Evolutionary conservation across 2,888 invertebrate species (phyloP).

Genomic region (Epinotia ramella): DNA sequence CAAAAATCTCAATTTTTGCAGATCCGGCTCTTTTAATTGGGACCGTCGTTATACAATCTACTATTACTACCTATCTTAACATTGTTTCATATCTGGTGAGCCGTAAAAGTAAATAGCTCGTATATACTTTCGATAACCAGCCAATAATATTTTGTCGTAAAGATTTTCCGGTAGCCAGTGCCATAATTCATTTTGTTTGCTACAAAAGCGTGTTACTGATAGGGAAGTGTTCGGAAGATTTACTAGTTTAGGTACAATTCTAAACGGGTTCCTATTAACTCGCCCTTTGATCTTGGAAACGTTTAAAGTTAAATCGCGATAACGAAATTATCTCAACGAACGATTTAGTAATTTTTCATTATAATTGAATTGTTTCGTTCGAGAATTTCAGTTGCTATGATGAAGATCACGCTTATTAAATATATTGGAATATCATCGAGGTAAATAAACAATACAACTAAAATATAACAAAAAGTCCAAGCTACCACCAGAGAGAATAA

Average conservation of each 20-base stretch:
- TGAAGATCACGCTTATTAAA: not conserved
- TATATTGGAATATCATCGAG: not conserved
- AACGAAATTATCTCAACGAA: conserved; percentile 1
- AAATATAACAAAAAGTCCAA: no score
- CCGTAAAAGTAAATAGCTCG: not conserved
- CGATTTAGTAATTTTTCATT: conserved; percentile 7
- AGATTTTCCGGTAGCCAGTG: conserved; percentile 27
- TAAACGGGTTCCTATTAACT: conserved; percentile 7
- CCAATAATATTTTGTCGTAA: conserved; percentile 30
- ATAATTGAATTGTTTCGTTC: not conserved
- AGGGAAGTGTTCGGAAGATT: conserved; percentile 49
- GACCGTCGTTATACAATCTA: no score
- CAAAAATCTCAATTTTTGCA: no score
- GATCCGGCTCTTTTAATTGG: no score
- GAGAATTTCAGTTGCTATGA: not conserved
- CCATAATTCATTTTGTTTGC: conserved; percentile 46
- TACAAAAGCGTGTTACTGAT: conserved; percentile 41
- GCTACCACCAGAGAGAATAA: no score
- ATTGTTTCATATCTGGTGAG: not conserved
- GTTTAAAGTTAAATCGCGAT: conserved; percentile 1
- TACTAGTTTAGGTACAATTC: conserved; percentile 43
- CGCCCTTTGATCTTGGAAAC: conserved; percentile 19
- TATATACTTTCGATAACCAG: conserved; percentile 24
- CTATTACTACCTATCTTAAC: not conserved
- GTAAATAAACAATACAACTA: no score